A percentile compares a stretch with the other conserved stretches of the same genome.
Conservation (phyloP, 2,888 invertebrate genomes). For the Tiliacea aurago region DNA sequence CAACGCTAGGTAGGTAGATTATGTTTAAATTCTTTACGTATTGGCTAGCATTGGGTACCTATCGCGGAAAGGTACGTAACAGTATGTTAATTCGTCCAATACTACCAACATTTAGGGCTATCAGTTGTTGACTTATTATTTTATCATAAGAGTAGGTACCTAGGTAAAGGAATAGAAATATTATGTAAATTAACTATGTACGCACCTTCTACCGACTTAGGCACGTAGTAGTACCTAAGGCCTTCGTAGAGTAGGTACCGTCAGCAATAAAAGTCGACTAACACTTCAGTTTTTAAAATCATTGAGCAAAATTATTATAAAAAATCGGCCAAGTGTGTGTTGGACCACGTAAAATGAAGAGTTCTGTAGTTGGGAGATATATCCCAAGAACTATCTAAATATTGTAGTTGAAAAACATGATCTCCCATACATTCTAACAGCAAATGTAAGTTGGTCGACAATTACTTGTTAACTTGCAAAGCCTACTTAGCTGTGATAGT, state of each 20-base stretch:
- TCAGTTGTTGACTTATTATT: not conserved
- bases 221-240: not conserved
- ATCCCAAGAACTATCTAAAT: too few relatives aligned
- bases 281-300: not conserved
- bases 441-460: too few relatives aligned
- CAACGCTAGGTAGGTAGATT: too few relatives aligned
- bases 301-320: not conserved
- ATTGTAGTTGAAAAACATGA: too few relatives aligned
- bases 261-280: not conserved
- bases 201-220: not conserved
- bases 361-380: too few relatives aligned
- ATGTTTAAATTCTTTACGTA: not conserved
- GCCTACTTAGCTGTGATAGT: too few relatives aligned
- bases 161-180: not conserved
- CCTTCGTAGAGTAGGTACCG: not conserved
- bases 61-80: not conserved
- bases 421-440: too few relatives aligned
- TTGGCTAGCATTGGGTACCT: not conserved
- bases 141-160: not conserved
- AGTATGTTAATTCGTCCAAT: not conserved
- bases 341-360: too few relatives aligned
- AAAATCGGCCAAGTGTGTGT: not conserved
- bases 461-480: too few relatives aligned
- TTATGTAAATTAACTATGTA: not conserved
- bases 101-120: not conserved